Evolutionary conservation across 1,140 invertebrate genomes (phyloP), one percentile per base, ranked within the genome.

Genomic region (Drosophila orosa): DNA sequence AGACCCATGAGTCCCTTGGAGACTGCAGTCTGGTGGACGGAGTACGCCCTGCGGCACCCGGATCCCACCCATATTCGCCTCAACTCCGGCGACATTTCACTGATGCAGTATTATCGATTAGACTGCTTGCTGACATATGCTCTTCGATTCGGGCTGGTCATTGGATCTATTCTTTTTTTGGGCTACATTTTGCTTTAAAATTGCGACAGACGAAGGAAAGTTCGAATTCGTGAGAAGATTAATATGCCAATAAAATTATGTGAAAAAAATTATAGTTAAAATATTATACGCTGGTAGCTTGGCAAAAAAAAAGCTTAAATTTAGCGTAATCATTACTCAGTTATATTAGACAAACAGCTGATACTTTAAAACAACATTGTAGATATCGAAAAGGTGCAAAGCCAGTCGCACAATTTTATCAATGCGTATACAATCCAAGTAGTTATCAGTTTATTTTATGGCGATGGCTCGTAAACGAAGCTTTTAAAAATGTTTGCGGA

Each of bases 21-120:
- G 10, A 93, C 92, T 3, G 93, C 94, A 3, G 90, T 94, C 10
- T 95, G 93, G 89, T 95, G 94, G 94, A 93, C 94, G 0, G 94
- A 95, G 78, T 95, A 95, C 62, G 92, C 94, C 65, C 74, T 54
- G 52, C 78, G 83, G 4, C 57, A 86, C 29, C 54, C 61, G 3
- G 48, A 81, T 35, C 91, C 92, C 5, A 60, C 76, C 1, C 91
- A 92, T 57, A 82, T 93, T 40, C 84, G 92, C 0, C 83, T 93
- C 15, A 79, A 92, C n/a, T 76, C 82, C 2, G 63, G 57, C 5
- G 74, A 67, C 5, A 33, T 83, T 22, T 25, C 57, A 2, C 25
- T 84, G 9, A 37, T 73, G 1, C 48, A 35, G 5, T 82, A 83
- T 15, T 82, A 78, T 6, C 45, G 24, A 2, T 22, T 83, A 3